Evolutionary conservation across 2,113 vertebrate species (phyloP).

Genomic region (Struthio camelus): DNA sequence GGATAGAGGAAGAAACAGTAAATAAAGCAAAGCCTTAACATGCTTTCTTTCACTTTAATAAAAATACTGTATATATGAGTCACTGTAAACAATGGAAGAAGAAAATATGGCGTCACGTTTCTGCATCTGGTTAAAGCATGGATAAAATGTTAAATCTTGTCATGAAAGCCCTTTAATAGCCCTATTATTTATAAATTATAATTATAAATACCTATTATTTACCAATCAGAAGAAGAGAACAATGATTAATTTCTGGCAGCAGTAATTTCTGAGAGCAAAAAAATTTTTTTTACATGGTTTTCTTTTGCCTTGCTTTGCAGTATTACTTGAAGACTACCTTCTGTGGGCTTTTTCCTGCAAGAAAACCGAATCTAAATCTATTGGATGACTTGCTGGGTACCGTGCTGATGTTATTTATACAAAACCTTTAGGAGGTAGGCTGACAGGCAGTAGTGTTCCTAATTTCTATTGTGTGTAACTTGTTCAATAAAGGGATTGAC

Average conservation of each 20-base stretch:
- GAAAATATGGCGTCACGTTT: background rate
- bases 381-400: slow-evolving; percentile 21
- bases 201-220: background rate
- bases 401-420: slow-evolving; percentile 9
- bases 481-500: background rate
- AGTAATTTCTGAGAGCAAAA: background rate
- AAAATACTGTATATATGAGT: background rate
- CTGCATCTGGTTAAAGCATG: background rate
- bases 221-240: background rate
- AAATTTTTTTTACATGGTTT: background rate
- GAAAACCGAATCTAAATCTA: slow-evolving; percentile 8
- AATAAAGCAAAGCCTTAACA: background rate
- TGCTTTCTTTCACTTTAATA: background rate
- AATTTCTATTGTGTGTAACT: background rate
- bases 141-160: background rate
- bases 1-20: background rate
- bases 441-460: background rate
- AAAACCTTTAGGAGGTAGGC: background rate
- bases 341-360: slow-evolving; percentile 13
- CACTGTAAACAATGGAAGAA: background rate
- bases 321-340: background rate
- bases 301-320: background rate
- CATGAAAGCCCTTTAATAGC: background rate
- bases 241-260: background rate
- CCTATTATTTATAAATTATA: no score